These are phyloP conservation scores for Catharus fuscescens DNA, from an alignment of 2,113 vertebrate genomes.

Conservation along the genomic window DNA sequence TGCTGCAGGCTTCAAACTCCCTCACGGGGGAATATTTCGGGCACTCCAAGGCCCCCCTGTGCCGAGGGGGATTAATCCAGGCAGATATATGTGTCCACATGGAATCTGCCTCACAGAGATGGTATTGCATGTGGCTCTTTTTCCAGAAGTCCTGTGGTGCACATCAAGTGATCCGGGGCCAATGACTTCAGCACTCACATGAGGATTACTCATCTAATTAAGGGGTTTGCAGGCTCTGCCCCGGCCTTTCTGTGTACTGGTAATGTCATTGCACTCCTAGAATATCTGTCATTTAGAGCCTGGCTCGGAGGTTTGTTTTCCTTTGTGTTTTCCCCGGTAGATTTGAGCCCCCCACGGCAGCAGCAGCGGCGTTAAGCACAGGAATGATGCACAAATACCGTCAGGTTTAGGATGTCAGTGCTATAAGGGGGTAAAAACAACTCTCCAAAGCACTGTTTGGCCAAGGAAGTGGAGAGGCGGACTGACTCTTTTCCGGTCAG, in stretches of 20 bases:
- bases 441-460: accelerated
- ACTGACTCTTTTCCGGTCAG: neutral
- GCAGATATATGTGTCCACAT: neutral
- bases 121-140: neutral
- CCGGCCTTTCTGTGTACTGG: neutral
- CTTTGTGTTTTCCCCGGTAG: neutral
- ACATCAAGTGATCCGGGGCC: neutral
- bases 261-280: neutral
- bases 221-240: constrained; percentile 45
- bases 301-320: neutral
- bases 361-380: neutral
- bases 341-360: neutral
- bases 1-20: neutral
- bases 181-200: constrained; percentile 63
- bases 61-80: neutral
- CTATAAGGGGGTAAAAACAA: accelerated
- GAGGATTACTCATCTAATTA: constrained; percentile 65
- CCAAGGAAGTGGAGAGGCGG: neutral
- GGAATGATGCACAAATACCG: accelerated
- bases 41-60: neutral
- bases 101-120: constrained; percentile 8
- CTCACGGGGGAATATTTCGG: accelerated
- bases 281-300: neutral
- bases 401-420: accelerated
- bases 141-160: constrained; percentile 11